Percentiles rank a stretch among this genome's conserved stretches.
phyloP scores from a whole-genome alignment of 2,797 vertebrate genomes.

The Salarias fasciatus region DNA sequence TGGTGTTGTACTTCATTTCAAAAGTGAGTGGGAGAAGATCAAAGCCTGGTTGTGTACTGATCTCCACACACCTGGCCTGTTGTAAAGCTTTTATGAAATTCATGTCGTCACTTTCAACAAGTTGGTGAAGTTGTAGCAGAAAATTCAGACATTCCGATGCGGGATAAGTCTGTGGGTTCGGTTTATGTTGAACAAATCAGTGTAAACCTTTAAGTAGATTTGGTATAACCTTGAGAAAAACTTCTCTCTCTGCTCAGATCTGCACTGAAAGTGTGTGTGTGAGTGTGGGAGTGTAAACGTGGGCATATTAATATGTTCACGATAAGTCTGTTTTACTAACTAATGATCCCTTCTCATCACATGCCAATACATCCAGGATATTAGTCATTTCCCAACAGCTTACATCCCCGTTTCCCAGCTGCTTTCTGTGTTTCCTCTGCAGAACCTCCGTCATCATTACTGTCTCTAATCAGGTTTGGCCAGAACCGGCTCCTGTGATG shows the following conservation, averaged over 20 bases:
- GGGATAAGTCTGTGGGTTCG: neutral
- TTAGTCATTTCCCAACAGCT: constrained; percentile 31
- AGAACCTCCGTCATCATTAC: constrained; percentile 43
- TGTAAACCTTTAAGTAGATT: no score
- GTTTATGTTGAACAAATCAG: no score
- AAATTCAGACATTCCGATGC: no score
- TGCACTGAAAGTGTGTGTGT: neutral
- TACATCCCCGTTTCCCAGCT: constrained; percentile 13
- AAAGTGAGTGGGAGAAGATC: neutral
- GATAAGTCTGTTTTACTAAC: neutral
- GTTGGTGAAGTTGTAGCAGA: neutral
- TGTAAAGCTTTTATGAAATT: constrained; percentile 13
- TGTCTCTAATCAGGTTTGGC: constrained; percentile 36
- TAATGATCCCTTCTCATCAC: constrained; percentile 15
- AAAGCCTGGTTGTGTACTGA: neutral
- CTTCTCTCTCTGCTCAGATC: neutral
- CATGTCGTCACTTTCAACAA: neutral
- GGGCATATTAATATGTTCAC: neutral
- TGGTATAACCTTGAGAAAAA: neutral
- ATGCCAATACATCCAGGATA: constrained; percentile 12
- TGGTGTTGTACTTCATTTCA: neutral
- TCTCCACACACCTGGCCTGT: neutral
- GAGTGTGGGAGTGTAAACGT: neutral
- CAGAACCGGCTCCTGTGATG: constrained; percentile 24
- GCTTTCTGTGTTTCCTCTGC: constrained; percentile 22